Evolutionary conservation across 1,140 invertebrate species (phyloP).

Genomic region (Drosophila truncata): DNA sequence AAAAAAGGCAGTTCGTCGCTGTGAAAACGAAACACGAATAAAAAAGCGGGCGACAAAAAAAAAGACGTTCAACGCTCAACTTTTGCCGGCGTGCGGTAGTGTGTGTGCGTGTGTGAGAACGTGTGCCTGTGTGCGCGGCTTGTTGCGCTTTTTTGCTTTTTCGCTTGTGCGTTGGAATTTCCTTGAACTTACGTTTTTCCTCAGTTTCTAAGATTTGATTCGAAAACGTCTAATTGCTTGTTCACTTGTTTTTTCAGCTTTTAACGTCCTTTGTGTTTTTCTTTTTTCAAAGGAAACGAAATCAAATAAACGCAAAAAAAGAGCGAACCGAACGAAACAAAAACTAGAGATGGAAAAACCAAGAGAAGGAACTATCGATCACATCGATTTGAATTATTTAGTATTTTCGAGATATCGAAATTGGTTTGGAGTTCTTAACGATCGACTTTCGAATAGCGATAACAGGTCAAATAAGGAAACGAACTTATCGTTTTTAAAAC

Average conservation of each 20-base stretch:
- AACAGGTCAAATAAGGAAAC: background rate
- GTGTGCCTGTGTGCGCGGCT: conserved; percentile 26
- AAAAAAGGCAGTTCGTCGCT: conserved; percentile 40
- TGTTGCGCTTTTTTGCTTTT: conserved; percentile 50
- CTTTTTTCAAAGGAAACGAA: conserved; percentile 44
- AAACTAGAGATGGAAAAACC: conserved; percentile 24
- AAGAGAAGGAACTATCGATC: conserved; percentile 18
- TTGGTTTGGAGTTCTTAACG: background rate
- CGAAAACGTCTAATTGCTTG: conserved; percentile 6
- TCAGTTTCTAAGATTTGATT: conserved; percentile 2
- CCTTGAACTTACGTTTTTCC: conserved; percentile 34
- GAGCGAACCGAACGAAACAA: conserved; percentile 54
- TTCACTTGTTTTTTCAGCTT: conserved; percentile 5
- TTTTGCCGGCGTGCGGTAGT: conserved; percentile 50
- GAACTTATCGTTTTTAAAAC: background rate
- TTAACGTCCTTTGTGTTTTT: conserved; percentile 12
- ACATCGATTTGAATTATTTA: background rate
- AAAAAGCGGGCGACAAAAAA: conserved; percentile 40
- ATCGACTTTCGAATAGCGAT: background rate
- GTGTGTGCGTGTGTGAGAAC: conserved; percentile 25
- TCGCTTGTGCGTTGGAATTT: conserved; percentile 38
- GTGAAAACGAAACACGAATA: conserved; percentile 44
- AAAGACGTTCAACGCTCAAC: conserved; percentile 32
- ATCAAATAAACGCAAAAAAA: conserved; percentile 58
- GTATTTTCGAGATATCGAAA: background rate